Evolutionary conservation across 1,140 invertebrate genomes (phyloP), one percentile per base, ranked within the genome.

Genomic region (Pseudomyrmex sp.): DNA sequence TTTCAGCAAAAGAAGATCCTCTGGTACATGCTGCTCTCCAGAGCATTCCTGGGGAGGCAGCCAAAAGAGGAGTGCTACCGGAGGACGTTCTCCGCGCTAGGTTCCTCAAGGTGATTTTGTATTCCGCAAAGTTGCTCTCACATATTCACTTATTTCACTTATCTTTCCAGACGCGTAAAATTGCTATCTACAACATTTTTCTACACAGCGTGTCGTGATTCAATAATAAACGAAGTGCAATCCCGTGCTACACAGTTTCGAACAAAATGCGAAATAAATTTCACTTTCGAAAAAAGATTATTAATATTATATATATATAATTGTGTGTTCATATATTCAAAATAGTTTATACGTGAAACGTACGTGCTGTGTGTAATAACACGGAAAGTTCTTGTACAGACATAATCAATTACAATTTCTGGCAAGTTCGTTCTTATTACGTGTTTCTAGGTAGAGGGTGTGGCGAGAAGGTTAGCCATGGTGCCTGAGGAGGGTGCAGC

Each of bases 61-160:
- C 96, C 2, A 95, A 96, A 59, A 95, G 97, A 82, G 98, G 98
- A 9, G 97, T 98, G 54, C 98, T 96, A 92, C 97, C 98, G 0
- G 98, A 99, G 93, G 96, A 97, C 89, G 96, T 96, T 50, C 93
- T 99, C 15, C 96, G 97, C 75, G 97, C 98, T 86, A 96, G 98
- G 86, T 99, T 99, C 93, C 91, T 97, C 0, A 97, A 97, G 94
- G 97, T 98, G 87, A 90, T 79, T 82, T 1, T 15, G 8, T 35
- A 20, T 75, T 52, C 13, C 61, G 54, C 13, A 58, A 13, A 79
- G 5, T 10, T 26, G 18, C 18, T 46, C 35, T 26, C 62, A 15
- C 62, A 50, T 44, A 50, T 52, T 54, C 46, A 13, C n/a, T 26
- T 20, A 10, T 54, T 2, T 23, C 12, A 13, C n/a, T 12, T 59